Conservation (phyloP, 2,113 vertebrate genomes). For the Tapirus terrestris region DNA sequence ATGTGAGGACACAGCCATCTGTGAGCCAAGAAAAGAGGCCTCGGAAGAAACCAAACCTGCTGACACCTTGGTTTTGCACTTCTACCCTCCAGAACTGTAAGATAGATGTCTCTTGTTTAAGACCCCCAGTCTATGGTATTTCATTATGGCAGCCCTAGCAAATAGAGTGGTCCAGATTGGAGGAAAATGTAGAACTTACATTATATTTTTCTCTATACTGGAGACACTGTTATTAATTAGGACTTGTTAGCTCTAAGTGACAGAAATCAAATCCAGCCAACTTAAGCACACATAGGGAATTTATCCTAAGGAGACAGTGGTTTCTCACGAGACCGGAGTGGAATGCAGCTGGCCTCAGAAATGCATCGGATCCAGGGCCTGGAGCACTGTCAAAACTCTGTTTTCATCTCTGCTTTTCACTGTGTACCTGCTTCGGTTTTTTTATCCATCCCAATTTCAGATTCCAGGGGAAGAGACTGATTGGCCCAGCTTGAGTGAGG, state of each 20-base stretch:
- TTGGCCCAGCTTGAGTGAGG: not conserved
- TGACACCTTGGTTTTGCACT: not conserved
- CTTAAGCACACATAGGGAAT: not conserved
- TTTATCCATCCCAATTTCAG: not conserved
- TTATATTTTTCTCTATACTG: not conserved
- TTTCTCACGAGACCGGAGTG: not conserved
- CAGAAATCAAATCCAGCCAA: not conserved
- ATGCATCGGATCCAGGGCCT: not conserved
- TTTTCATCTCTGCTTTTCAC: not conserved
- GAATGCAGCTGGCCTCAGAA: not conserved
- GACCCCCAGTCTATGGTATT: not conserved
- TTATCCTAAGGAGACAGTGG: not conserved
- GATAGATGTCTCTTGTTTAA: not conserved
- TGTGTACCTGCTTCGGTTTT: not conserved
- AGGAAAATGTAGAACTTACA: not conserved
- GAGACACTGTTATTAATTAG: not conserved
- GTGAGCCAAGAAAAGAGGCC: not conserved
- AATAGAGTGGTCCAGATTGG: not conserved
- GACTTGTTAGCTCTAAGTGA: not conserved
- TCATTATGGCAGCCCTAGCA: not conserved
- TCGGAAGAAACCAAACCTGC: not conserved
- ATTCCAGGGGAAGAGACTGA: constrained; percentile 3
- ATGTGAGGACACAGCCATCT: not conserved
- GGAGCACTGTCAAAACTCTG: not conserved
- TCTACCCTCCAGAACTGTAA: not conserved